Evolutionary conservation across 1,140 invertebrate species (phyloP).

Genomic region (Mercenaria mercenaria): DNA sequence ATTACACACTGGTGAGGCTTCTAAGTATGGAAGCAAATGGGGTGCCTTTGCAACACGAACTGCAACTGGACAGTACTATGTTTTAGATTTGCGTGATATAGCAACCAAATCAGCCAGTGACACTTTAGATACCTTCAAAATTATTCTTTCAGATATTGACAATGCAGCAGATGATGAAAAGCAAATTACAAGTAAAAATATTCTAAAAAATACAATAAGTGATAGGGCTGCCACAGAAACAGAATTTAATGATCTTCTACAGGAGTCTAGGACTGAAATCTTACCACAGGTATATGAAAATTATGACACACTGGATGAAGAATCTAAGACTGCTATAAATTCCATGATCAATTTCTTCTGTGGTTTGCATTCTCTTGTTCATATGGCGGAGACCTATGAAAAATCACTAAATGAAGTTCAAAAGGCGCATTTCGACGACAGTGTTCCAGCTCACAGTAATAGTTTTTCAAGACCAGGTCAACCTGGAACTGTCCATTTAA

Average conservation of each 20-base stretch:
- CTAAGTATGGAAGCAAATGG: too few relatives aligned
- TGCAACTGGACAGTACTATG: too few relatives aligned
- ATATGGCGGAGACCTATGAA: conserved; percentile 62
- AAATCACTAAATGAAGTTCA: conserved; percentile 38
- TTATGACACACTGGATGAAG: background rate
- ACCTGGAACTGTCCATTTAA: conserved; percentile 20
- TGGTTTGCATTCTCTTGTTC: conserved; percentile 58
- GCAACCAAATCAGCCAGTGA: too few relatives aligned
- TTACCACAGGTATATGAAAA: background rate
- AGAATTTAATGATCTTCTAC: background rate
- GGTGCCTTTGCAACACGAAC: too few relatives aligned
- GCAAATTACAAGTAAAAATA: too few relatives aligned
- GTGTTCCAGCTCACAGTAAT: background rate
- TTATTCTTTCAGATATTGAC: too few relatives aligned
- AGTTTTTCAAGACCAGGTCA: background rate
- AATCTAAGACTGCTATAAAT: background rate
- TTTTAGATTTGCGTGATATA: too few relatives aligned
- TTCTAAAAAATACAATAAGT: conserved; percentile 61
- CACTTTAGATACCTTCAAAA: too few relatives aligned
- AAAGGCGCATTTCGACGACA: conserved; percentile 10
- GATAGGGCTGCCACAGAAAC: conserved; percentile 62
- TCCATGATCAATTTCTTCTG: conserved; percentile 61
- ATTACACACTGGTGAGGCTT: too few relatives aligned
- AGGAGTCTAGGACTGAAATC: too few relatives aligned
- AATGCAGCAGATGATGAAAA: too few relatives aligned